Conservation (phyloP, 92 coral and sea anemone species). For the Siderastrea siderea region DNA sequence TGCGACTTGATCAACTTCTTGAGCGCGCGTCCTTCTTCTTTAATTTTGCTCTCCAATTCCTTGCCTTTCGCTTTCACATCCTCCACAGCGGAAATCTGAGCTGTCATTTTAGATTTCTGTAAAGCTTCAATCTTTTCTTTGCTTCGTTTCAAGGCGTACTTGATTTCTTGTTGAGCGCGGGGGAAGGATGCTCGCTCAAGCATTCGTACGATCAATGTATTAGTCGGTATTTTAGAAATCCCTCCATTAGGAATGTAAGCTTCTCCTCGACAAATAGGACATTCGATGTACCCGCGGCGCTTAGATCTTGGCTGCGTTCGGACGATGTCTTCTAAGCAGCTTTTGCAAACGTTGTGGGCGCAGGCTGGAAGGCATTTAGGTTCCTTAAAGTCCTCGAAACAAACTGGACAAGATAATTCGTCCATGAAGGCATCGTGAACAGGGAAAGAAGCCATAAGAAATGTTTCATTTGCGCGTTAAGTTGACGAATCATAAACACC, state of each 20-base stretch:
- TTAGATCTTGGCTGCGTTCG: background rate
- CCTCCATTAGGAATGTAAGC: slow-evolving; percentile 29
- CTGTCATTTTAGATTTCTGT: background rate
- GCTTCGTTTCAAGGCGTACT: slow-evolving; percentile 19
- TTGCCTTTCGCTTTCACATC: slow-evolving; percentile 15
- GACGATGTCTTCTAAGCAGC: slow-evolving; percentile 57
- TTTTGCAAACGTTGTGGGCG: slow-evolving; percentile 56
- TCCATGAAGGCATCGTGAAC: slow-evolving; percentile 27
- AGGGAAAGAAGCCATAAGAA: slow-evolving; percentile 19
- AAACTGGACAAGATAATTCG: slow-evolving; percentile 63
- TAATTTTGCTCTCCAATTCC: slow-evolving; percentile 15
- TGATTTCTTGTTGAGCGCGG: slow-evolving; percentile 14
- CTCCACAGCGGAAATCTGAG: background rate
- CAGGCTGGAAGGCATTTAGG: slow-evolving; percentile 65
- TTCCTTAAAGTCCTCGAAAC: slow-evolving; percentile 57
- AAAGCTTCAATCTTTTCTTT: slow-evolving; percentile 6
- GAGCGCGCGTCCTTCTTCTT: background rate
- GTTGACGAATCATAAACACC: too few relatives aligned
- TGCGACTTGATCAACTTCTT: slow-evolving; percentile 5
- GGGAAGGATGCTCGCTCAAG: slow-evolving; percentile 25
- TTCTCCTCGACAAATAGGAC: slow-evolving; percentile 38
- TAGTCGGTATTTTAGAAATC: slow-evolving; percentile 30
- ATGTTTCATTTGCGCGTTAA: too few relatives aligned
- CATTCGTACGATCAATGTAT: slow-evolving; percentile 35
- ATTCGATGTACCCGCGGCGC: background rate